A percentile compares a stretch with the other conserved stretches of the same genome.
phyloP scores from a whole-genome alignment of 2,797 vertebrate genomes.

The Tolypeutes matacus region DNA sequence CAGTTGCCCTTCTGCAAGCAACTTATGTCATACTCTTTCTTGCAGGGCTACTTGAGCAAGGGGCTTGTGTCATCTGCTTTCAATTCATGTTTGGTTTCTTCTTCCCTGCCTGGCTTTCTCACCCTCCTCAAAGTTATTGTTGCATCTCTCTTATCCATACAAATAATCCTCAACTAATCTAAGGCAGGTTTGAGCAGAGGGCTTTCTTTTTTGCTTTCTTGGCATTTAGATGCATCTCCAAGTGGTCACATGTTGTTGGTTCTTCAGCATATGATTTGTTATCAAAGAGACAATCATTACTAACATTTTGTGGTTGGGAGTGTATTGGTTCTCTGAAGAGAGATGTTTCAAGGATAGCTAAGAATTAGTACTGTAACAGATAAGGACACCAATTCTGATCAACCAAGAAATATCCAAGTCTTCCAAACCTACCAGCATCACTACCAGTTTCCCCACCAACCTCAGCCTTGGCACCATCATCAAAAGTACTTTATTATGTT shows the following conservation, averaged over 20 bases:
- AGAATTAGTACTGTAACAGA: neutral
- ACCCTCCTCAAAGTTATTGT: slow-evolving; percentile 51
- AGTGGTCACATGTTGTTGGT: slow-evolving; percentile 4
- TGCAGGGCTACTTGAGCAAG: slow-evolving; percentile 34
- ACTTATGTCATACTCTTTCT: slow-evolving; percentile 55
- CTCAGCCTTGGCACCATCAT: neutral
- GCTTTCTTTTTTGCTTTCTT: slow-evolving; percentile 35
- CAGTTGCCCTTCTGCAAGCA: slow-evolving; percentile 52
- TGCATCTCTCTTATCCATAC: slow-evolving; percentile 24
- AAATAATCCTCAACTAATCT: slow-evolving; percentile 45
- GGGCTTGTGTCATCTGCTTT: slow-evolving; percentile 73
- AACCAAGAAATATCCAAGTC: slow-evolving; percentile 28
- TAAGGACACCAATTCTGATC: neutral
- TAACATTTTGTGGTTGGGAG: slow-evolving; percentile 16
- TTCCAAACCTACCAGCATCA: neutral
- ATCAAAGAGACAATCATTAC: neutral
- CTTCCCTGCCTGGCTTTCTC: slow-evolving; percentile 40
- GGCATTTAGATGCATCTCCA: slow-evolving; percentile 32
- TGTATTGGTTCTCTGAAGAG: slow-evolving; percentile 44
- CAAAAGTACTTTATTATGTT: neutral
- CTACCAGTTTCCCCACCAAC: neutral
- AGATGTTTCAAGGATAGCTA: neutral
- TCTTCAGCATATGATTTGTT: slow-evolving; percentile 64
- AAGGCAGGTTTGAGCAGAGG: slow-evolving; percentile 58
- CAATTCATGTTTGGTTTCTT: slow-evolving; percentile 65